Base-by-base conservation (phyloP, 1,140 invertebrate species). In the Listronotus oregonensis region DNA sequence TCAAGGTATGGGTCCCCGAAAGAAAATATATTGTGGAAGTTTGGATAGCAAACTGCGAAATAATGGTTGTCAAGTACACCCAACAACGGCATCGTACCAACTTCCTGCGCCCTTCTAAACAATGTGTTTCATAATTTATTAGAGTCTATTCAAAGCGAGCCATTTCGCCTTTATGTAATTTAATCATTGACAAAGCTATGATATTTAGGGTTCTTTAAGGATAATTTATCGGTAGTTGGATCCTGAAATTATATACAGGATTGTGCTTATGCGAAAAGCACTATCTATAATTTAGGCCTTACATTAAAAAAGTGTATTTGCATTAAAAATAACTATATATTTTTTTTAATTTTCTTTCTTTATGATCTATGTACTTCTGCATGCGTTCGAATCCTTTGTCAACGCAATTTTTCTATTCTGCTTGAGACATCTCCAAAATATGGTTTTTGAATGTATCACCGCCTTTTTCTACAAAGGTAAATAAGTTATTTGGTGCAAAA, bases 51-150 rank as follows among this genome's bases (percentile, higher is more conserved):
- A 58, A 64, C 43, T 64, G 47, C 42, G 44, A 47, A 64, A 64
- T 64, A 64, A 64, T 64, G 62, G 62, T 49, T 64, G 62, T 64
- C 62, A 64, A 58, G 54, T 42, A 58, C 62, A 64, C 61, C 61
- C 32, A 44, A 57, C 54, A 57, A 57, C 44, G 15, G 34, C 54
- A 32, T 18, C 18, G 34, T 34, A 27, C 42, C 43, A 63, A 63
- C 49, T 44, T 37, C 46, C 34, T 18, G 12, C 37, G 31, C 46
- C 52, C 40, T 58, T 64, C 62, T 57, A 64, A 64, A 64, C 62
- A 64, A 64, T 57, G 55, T 64, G 55, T 64, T 51, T 57, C 46
- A 18, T 64, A 58, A 64, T 64, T 64, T 64, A 64, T 64, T 40
- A 46, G 44, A 14, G 15, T 37, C 62, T 37, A 63, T 63, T 63